Base-by-base conservation (phyloP, 2,113 vertebrate genomes). In the Aegotheles bennettii region DNA sequence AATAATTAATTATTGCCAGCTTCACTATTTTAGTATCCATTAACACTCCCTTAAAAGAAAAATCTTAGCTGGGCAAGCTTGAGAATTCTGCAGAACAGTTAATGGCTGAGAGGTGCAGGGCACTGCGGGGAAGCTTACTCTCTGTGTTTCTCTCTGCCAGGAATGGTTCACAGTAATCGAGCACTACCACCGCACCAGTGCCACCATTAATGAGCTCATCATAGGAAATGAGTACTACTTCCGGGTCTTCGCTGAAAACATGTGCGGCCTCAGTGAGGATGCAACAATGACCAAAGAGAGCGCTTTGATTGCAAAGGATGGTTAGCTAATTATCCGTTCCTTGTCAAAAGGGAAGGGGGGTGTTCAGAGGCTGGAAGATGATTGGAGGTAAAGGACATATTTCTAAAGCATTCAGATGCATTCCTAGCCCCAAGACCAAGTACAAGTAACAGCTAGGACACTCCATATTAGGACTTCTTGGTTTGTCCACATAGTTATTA, bases 141-240 rank as follows among this genome's bases (percentile, higher is more conserved):
- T 50, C 6, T n/a, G 29, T 20, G 26, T 67, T 43, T 90, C 40
- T 94, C 25, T 74, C 74, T 88, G 80, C 16, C 93, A 98, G 98
- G 98, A 98, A 83, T 98, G 98, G 98, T 98, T 98, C 96, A 98
- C 98, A 0, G 98, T 98, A 53, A 97, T 99, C 3, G 99, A 99
- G 95, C 99, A 99, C 91, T 99, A 99, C 93, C 99, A 99, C 97
- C 98, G 99, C 95, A 99, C 97, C 90, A 99, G 96, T 24, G 98
- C 99, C 92, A 99, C 99, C 96, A 98, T 99, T 92, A 98, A 98
- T 2, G 99, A 99, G 61, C 98, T 99, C 88, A 98, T 99, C 95
- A 99, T 99, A 42, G 99, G 99, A 31, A 99, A 99, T 0, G 99
- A 99, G 75, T 99, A 99, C 93, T 99, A 98, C 97, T 99, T 99